phyloP scores from a whole-genome alignment of 2,113 vertebrate genomes.

The Ctenomys sociabilis region DNA sequence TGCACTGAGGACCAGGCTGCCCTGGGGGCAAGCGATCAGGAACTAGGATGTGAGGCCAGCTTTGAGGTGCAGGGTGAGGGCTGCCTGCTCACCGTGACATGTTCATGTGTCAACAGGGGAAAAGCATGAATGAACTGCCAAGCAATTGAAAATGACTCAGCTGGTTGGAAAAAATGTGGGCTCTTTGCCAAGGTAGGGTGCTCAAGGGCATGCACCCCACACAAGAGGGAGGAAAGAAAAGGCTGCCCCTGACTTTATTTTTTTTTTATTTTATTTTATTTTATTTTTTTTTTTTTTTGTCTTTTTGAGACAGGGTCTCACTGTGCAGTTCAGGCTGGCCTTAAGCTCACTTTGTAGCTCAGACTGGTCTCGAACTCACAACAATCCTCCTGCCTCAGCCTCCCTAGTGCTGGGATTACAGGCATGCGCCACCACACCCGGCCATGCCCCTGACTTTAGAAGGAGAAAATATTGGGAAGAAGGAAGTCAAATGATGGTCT shows the following conservation, averaged over 20 bases:
- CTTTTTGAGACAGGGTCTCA: too few relatives aligned
- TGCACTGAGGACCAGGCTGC: not conserved
- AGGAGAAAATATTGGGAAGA: conserved; percentile 10
- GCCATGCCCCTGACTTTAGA: not conserved
- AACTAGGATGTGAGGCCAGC: conserved; percentile 66
- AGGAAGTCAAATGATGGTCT: not conserved
- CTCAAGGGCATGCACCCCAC: not conserved
- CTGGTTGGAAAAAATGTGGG: conserved; percentile 51
- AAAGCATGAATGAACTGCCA: conserved; percentile 65
- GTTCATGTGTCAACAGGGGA: conserved; percentile 43
- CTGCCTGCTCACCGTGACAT: conserved; percentile 61
- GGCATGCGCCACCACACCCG: too few relatives aligned
- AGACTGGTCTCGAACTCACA: too few relatives aligned
- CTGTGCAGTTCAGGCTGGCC: too few relatives aligned
- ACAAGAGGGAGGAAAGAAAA: not conserved
- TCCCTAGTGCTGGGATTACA: too few relatives aligned
- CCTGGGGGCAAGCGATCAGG: conserved; percentile 26
- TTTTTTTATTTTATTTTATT: too few relatives aligned
- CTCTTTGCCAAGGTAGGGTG: conserved; percentile 59
- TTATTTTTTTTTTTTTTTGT: too few relatives aligned
- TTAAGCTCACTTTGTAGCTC: too few relatives aligned
- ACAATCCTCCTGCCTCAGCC: too few relatives aligned
- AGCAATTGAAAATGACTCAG: conserved; percentile 37
- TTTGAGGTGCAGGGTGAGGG: conserved; percentile 37
- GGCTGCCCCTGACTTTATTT: not conserved